phyloP scores from a whole-genome alignment of 1,140 invertebrate species.

The Parasteatoda tepidariorum region DNA sequence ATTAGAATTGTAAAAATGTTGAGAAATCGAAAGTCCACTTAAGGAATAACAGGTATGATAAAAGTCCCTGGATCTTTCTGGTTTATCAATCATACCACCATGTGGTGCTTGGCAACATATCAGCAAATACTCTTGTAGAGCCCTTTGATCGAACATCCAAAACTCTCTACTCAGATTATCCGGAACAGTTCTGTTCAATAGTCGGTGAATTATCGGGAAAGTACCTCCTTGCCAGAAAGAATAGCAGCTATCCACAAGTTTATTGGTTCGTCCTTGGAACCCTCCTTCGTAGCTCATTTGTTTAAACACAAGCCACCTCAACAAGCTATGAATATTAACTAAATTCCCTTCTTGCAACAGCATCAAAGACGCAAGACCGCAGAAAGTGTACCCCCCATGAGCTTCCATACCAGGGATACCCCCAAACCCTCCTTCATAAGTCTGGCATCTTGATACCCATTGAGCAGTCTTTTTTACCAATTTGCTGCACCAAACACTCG shows the following conservation, averaged over 20 bases:
- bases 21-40: constrained; percentile 93
- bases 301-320: constrained; percentile 70
- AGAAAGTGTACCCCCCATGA: constrained; percentile 98
- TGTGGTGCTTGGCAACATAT: constrained; percentile 89
- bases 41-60: constrained; percentile 98
- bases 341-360: constrained; percentile 83
- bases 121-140: constrained; percentile 94
- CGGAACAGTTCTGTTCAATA: constrained; percentile 70
- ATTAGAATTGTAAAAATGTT: constrained; percentile 76
- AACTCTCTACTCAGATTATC: constrained; percentile 66
- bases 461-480: constrained; percentile 88
- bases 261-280: constrained; percentile 89
- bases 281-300: constrained; percentile 71
- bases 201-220: constrained; percentile 81
- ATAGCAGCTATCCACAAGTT: constrained; percentile 98
- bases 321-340: constrained; percentile 83
- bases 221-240: constrained; percentile 97
- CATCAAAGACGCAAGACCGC: constrained; percentile 89
- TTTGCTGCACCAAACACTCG: constrained; percentile 82
- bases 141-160: constrained; percentile 84
- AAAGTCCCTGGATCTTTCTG: constrained; percentile 90
- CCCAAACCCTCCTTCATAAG: constrained; percentile 98
- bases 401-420: constrained; percentile 95
- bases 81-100: constrained; percentile 97
- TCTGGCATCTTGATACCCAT: constrained; percentile 83